phyloP scores from a whole-genome alignment of 2,113 vertebrate genomes.

The Leucopsar rothschildi region DNA sequence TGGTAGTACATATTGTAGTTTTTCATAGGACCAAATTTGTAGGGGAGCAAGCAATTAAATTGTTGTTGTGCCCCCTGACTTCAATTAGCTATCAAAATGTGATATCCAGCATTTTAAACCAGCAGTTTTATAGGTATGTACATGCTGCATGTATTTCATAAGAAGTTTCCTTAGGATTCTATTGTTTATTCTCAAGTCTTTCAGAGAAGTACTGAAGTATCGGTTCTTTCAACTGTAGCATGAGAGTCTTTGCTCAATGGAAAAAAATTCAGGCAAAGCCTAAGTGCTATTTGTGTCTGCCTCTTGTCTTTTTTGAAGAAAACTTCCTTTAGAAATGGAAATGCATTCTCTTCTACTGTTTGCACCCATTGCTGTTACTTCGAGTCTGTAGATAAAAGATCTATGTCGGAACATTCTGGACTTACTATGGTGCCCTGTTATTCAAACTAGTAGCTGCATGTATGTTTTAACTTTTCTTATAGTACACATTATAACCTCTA shows the following conservation, averaged over 20 bases:
- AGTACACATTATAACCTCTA: neutral
- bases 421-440: neutral
- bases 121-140: neutral
- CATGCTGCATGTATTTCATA: neutral
- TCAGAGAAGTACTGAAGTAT: neutral
- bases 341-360: neutral
- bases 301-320: neutral
- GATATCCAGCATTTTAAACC: neutral
- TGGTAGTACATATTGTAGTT: neutral
- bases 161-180: neutral
- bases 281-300: slow-evolving; percentile 1
- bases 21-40: slow-evolving; percentile 36
- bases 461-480: neutral
- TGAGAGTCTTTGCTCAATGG: neutral
- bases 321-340: slow-evolving; percentile 19
- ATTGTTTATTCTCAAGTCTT: neutral
- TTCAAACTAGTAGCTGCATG: neutral
- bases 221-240: neutral
- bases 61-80: accelerated
- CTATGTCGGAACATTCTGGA: neutral
- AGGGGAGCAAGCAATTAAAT: neutral
- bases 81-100: neutral
- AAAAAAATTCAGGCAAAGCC: neutral
- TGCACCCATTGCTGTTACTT: neutral
- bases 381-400: neutral